These are phyloP conservation scores for Valencia hispanica DNA, from an alignment of 2,797 vertebrate species.

Conservation along the genomic window DNA sequence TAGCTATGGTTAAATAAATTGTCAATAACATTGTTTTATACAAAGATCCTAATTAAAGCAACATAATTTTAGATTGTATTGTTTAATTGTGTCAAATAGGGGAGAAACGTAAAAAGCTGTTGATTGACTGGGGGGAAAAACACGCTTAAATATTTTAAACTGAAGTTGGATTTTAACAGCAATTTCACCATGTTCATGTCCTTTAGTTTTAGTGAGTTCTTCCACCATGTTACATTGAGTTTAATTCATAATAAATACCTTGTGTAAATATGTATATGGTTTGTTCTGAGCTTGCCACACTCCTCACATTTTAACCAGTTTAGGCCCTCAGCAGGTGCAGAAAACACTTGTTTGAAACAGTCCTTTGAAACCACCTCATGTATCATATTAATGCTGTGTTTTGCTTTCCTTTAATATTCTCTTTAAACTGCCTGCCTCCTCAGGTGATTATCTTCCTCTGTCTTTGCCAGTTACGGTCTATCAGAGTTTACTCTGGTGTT, in stretches of 20 bases:
- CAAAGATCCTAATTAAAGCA: not conserved
- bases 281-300: not conserved
- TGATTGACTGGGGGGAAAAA: not conserved
- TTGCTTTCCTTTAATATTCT: not conserved
- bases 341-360: not conserved
- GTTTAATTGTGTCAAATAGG: too few species aligned
- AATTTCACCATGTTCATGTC: not conserved
- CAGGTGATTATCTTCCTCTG: not conserved
- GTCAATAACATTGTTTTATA: not conserved
- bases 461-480: not conserved
- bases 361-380: not conserved
- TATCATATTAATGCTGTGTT: not conserved
- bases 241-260: not conserved
- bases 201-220: not conserved
- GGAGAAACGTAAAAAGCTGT: not conserved
- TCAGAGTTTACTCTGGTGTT: too few species aligned
- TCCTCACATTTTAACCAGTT: not conserved
- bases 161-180: not conserved
- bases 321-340: not conserved
- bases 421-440: not conserved
- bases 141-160: not conserved
- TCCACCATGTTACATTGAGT: not conserved
- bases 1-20: not conserved
- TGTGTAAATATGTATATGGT: not conserved
- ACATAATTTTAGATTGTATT: too few species aligned